phyloP scores from a whole-genome alignment of 1,140 invertebrate species.

The Ruditapes philippinarum region DNA sequence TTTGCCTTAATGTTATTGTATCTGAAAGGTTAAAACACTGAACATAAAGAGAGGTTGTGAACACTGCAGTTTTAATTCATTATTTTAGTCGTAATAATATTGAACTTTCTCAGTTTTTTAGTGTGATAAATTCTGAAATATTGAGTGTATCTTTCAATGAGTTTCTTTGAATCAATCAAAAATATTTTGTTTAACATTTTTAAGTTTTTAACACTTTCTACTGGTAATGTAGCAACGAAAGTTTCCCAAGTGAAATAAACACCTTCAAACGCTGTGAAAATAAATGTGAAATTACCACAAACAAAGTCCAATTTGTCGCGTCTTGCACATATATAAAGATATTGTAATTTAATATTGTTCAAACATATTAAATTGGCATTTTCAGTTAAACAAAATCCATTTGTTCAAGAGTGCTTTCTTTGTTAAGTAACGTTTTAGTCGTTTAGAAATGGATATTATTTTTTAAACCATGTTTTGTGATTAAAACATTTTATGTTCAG shows the following conservation, averaged over 20 bases:
- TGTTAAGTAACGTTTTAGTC: background rate
- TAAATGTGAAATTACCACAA: background rate
- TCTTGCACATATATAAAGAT: background rate
- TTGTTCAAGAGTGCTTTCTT: background rate
- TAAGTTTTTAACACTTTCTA: background rate
- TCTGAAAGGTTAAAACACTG: too few relatives aligned
- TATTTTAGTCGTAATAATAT: too few relatives aligned
- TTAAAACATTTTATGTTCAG: too few relatives aligned
- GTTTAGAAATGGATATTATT: too few relatives aligned
- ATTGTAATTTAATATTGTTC: background rate
- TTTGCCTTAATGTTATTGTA: too few relatives aligned
- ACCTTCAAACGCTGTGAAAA: background rate
- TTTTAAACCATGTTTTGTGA: too few relatives aligned
- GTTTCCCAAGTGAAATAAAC: background rate
- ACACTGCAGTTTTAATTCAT: too few relatives aligned
- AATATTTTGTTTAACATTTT: background rate
- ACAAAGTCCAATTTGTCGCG: background rate
- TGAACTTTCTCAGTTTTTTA: too few relatives aligned
- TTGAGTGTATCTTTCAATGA: background rate
- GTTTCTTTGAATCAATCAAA: background rate
- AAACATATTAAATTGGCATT: background rate
- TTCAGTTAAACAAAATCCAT: background rate
- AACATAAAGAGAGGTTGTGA: too few relatives aligned
- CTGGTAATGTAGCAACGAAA: background rate
- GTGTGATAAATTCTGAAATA: too few relatives aligned